Percentiles rank a stretch among this genome's conserved stretches.
Conservation (phyloP, 2,888 invertebrate genomes). For the Bursaphelenchus okinawaensis region DNA sequence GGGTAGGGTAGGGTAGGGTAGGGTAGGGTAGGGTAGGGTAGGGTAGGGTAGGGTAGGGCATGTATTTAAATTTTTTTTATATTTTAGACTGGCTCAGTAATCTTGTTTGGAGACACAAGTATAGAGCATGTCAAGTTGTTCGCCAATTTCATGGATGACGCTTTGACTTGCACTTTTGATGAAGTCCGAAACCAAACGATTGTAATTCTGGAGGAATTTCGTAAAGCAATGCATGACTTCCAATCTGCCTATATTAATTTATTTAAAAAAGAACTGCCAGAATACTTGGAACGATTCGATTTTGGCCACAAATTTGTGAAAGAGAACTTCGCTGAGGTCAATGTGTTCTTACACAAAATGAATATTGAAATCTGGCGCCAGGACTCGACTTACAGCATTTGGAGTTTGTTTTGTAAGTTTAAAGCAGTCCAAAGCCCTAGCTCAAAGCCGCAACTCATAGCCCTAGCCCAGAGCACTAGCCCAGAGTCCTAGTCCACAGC, state of each 20-base stretch:
- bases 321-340: slow-evolving; percentile 56
- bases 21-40: no score
- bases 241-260: slow-evolving; percentile 46
- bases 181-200: slow-evolving; percentile 41
- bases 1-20: no score
- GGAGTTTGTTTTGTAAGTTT: slow-evolving; percentile 48
- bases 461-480: no score
- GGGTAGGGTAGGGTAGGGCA: no score
- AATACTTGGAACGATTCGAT: slow-evolving; percentile 52
- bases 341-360: slow-evolving; percentile 55
- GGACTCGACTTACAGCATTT: slow-evolving; percentile 50
- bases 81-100: slow-evolving; percentile 45
- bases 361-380: slow-evolving; percentile 53
- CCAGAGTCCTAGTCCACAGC: no score
- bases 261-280: slow-evolving; percentile 52
- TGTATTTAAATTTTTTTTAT: no score
- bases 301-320: slow-evolving; percentile 53
- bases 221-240: slow-evolving; percentile 38
- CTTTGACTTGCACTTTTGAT: slow-evolving; percentile 42
- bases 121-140: slow-evolving; percentile 7
- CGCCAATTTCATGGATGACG: slow-evolving; percentile 39
- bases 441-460: no score
- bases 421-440: no score
- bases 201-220: slow-evolving; percentile 37
- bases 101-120: slow-evolving; percentile 44